Conservation (phyloP, 2,888 invertebrate genomes). For the Drosophila macrospina region DNA sequence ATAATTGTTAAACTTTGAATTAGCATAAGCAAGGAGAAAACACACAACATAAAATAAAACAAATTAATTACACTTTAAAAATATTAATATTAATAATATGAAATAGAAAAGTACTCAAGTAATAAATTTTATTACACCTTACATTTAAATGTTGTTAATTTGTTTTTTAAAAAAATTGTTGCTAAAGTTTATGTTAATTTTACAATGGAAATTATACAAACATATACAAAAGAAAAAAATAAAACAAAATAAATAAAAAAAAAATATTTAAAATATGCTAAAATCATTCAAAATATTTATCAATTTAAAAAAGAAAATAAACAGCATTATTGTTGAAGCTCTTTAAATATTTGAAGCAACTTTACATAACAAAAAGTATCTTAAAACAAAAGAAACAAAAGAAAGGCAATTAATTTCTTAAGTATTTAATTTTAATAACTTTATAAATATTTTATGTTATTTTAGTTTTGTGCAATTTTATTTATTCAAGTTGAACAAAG, state of each 20-base stretch:
- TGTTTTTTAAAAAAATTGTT: conserved; percentile 72
- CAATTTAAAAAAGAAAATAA: not conserved
- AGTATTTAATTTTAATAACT: conserved; percentile 26
- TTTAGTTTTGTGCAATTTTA: conserved; percentile 76
- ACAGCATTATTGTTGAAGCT: conserved; percentile 45
- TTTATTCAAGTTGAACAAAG: conserved; percentile 68
- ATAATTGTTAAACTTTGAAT: conserved; percentile 40
- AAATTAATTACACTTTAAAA: conserved; percentile 31
- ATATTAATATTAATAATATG: conserved; percentile 29
- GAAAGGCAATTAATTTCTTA: conserved; percentile 8
- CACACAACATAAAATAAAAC: conserved; percentile 38
- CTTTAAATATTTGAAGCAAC: conserved; percentile 15
- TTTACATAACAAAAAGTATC: conserved; percentile 4
- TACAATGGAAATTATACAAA: conserved; percentile 41
- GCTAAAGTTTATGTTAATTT: conserved; percentile 75
- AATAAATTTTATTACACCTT: conserved; percentile 67
- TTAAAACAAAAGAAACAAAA: too few species aligned
- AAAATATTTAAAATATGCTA: conserved; percentile 42
- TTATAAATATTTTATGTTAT: conserved; percentile 62
- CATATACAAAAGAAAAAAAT: conserved; percentile 32
- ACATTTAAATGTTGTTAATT: conserved; percentile 72
- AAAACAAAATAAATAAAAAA: conserved; percentile 25
- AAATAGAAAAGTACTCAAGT: conserved; percentile 74
- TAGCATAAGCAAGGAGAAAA: conserved; percentile 21
- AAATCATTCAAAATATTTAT: conserved; percentile 33